Conservation (phyloP, 1,140 invertebrate species). For the Hycleus cichorii region DNA sequence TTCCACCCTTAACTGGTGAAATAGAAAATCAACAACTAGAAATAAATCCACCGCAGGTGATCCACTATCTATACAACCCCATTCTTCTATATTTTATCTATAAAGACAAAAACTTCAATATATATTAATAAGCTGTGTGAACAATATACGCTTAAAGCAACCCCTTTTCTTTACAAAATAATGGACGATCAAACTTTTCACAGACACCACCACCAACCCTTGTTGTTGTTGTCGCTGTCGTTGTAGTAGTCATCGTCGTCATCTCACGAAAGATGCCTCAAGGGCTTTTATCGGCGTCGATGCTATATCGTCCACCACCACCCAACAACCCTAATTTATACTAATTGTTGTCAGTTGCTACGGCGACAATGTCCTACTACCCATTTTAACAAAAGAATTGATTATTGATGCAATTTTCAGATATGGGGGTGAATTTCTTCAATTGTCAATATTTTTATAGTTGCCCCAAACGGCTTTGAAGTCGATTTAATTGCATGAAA, state of each 20-base stretch:
- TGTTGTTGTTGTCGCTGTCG: too few species aligned
- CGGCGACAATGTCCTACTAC: constrained; percentile 24
- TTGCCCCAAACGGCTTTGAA: neutral
- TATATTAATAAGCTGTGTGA: neutral
- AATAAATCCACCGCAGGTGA: neutral
- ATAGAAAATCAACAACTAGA: neutral
- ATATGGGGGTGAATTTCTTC: too few species aligned
- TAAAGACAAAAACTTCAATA: constrained; percentile 16
- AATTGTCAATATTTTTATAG: neutral
- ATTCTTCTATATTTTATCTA: constrained; percentile 8
- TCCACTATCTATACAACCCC: neutral
- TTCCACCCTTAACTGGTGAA: neutral
- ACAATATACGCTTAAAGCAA: too few species aligned
- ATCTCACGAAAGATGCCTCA: too few species aligned
- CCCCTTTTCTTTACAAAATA: neutral
- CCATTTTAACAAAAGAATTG: constrained; percentile 26
- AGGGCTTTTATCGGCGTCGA: too few species aligned
- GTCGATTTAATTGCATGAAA: neutral
- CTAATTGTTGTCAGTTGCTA: constrained; percentile 30
- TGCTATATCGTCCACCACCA: neutral
- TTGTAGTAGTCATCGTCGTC: too few species aligned
- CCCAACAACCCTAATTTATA: constrained; percentile 25
- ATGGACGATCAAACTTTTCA: constrained; percentile 21
- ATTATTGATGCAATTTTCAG: constrained; percentile 19
- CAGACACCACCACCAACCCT: neutral